Percentiles rank a stretch among this genome's conserved stretches.
phyloP scores from a whole-genome alignment of 2,888 invertebrate genomes.

The Drosophila demipolita region DNA sequence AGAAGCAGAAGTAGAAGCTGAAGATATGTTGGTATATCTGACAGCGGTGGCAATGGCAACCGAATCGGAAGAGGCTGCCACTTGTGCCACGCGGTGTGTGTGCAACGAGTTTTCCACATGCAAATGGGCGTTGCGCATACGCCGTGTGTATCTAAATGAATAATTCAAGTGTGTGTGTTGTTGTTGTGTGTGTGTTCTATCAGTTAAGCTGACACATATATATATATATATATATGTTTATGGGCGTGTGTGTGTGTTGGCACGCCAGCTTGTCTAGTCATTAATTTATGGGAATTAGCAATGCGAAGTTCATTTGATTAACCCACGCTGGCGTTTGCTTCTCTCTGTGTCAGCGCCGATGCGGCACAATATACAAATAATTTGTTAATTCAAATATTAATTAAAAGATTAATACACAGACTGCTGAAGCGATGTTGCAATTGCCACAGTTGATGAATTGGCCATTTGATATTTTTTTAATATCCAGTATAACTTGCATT shows the following conservation, averaged over 20 bases:
- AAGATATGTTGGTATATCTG: constrained; percentile 31
- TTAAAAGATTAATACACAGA: constrained; percentile 72
- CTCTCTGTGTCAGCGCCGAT: constrained; percentile 28
- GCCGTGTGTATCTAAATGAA: constrained; percentile 35
- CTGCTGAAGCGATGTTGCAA: constrained; percentile 64
- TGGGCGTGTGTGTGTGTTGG: constrained; percentile 23
- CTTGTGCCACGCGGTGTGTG: constrained; percentile 72
- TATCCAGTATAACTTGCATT: constrained; percentile 4
- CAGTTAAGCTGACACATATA: constrained; percentile 23
- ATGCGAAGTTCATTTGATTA: constrained; percentile 76
- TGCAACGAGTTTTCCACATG: constrained; percentile 80
- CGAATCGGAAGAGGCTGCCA: constrained; percentile 67
- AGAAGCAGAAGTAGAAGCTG: constrained; percentile 24
- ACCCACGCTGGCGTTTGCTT: constrained; percentile 57
- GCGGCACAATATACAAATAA: constrained; percentile 60
- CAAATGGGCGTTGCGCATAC: constrained; percentile 84
- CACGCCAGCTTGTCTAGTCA: constrained; percentile 58
- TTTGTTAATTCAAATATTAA: constrained; percentile 76
- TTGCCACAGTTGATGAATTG: constrained; percentile 60
- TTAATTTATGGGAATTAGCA: constrained; percentile 82
- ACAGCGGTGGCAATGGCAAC: constrained; percentile 22
- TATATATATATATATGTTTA: constrained; percentile 8
- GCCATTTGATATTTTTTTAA: constrained; percentile 36
- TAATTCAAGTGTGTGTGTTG: constrained; percentile 7
- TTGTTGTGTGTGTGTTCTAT: constrained; percentile 15